These are phyloP conservation scores for Panonychus citri DNA, from an alignment of 1,140 invertebrate genomes.

Conservation along the genomic window DNA sequence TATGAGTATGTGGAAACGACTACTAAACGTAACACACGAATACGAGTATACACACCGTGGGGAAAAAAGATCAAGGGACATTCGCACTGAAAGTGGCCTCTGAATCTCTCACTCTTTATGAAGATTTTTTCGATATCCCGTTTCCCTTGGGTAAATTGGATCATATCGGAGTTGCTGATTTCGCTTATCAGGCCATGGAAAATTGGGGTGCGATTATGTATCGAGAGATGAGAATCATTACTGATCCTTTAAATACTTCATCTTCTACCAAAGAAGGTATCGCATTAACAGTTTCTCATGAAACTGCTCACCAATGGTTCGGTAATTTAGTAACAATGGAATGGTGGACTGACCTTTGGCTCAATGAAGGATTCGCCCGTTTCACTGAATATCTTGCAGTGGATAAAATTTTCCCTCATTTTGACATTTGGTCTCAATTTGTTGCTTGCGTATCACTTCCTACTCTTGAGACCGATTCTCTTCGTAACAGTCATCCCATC, in stretches of 20 bases:
- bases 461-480: slow-evolving; percentile 36
- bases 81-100: slow-evolving; percentile 49
- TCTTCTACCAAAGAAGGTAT: slow-evolving; percentile 47
- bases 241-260: slow-evolving; percentile 34
- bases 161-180: slow-evolving; percentile 80
- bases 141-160: slow-evolving; percentile 92
- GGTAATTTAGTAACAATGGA: slow-evolving; percentile 48
- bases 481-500: slow-evolving; percentile 61
- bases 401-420: slow-evolving; percentile 43
- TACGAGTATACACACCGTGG: slow-evolving; percentile 74
- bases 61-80: slow-evolving; percentile 74
- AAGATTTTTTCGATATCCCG: slow-evolving; percentile 33
- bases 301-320: slow-evolving; percentile 53
- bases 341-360: slow-evolving; percentile 79
- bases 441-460: neutral
- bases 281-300: slow-evolving; percentile 49
- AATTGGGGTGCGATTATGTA: slow-evolving; percentile 72
- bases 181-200: slow-evolving; percentile 45
- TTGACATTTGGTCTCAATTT: slow-evolving; percentile 35
- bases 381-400: slow-evolving; percentile 59
- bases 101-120: slow-evolving; percentile 11
- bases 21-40: slow-evolving; percentile 43
- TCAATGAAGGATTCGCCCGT: slow-evolving; percentile 59
- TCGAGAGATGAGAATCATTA: slow-evolving; percentile 54
- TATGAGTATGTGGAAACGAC: slow-evolving; percentile 72